Percentiles rank a stretch among this genome's conserved stretches.
Evolutionary conservation across 2,888 invertebrate genomes (phyloP).

Genomic region (Nasonovia ribisnigri): DNA sequence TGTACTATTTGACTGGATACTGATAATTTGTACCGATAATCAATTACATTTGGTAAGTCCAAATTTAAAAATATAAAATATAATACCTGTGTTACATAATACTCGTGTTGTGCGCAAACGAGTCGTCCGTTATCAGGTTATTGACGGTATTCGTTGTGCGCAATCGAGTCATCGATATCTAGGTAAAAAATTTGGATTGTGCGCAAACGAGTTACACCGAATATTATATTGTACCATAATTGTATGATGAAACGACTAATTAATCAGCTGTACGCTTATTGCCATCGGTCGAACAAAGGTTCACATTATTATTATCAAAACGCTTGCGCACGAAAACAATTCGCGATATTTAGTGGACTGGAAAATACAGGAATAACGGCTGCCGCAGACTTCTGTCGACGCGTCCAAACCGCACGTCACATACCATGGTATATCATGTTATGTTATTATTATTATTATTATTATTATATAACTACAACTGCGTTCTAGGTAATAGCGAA

Average conservation of each 20-base stretch:
- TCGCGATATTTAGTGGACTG: constrained; percentile 3
- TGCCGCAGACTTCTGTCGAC: neutral
- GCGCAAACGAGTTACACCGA: too few relatives aligned
- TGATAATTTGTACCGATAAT: too few relatives aligned
- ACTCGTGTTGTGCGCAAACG: too few relatives aligned
- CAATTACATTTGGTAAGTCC: too few relatives aligned
- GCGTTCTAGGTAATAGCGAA: neutral
- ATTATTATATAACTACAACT: too few relatives aligned
- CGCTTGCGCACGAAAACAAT: neutral
- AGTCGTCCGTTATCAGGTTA: too few relatives aligned
- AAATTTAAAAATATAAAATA: too few relatives aligned
- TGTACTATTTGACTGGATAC: too few relatives aligned
- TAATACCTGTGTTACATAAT: too few relatives aligned
- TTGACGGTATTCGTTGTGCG: too few relatives aligned
- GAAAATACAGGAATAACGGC: neutral
- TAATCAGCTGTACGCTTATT: neutral
- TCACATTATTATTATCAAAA: neutral
- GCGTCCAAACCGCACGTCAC: neutral
- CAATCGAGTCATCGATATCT: too few relatives aligned
- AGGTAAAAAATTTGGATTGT: too few relatives aligned
- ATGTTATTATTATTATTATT: neutral
- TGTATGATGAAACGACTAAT: neutral
- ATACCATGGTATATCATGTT: neutral
- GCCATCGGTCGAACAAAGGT: neutral
- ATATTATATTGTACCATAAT: neutral